phyloP scores from a whole-genome alignment of 1,140 invertebrate species.

The Drosophila varians region DNA sequence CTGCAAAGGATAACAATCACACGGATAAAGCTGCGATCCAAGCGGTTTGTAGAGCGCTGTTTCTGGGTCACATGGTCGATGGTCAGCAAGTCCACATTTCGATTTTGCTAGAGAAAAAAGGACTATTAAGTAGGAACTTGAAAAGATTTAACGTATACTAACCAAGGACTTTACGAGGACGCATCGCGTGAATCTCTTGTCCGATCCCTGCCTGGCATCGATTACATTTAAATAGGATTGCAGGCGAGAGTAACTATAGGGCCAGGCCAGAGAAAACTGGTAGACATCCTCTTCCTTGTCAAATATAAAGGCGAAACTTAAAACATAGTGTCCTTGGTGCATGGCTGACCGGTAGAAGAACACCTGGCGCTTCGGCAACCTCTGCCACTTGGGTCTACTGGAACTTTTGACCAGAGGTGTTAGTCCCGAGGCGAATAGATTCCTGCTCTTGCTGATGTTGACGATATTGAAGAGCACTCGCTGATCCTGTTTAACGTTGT shows the following conservation, averaged over 20 bases:
- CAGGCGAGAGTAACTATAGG: slow-evolving; percentile 96
- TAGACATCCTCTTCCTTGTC: slow-evolving; percentile 96
- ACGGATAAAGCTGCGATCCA: slow-evolving; percentile 83
- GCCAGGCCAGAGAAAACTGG: slow-evolving; percentile 96
- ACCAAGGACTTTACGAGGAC: slow-evolving; percentile 71
- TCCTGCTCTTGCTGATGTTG: slow-evolving; percentile 96
- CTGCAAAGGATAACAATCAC: slow-evolving; percentile 92
- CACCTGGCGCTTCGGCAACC: slow-evolving; percentile 92
- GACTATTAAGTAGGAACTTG: neutral
- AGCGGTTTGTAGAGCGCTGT: slow-evolving; percentile 68
- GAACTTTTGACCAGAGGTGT: slow-evolving; percentile 97
- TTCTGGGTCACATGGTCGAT: slow-evolving; percentile 87
- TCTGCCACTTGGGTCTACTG: slow-evolving; percentile 94
- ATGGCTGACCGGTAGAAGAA: slow-evolving; percentile 96
- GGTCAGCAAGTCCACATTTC: slow-evolving; percentile 93
- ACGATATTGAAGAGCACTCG: slow-evolving; percentile 98
- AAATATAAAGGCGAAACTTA: slow-evolving; percentile 97
- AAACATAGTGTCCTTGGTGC: slow-evolving; percentile 95
- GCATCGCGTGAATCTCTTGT: slow-evolving; percentile 64
- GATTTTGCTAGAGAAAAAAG: slow-evolving; percentile 89
- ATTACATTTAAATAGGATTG: slow-evolving; percentile 93
- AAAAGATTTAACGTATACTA: neutral
- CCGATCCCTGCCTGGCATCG: slow-evolving; percentile 85
- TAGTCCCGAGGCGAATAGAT: slow-evolving; percentile 94
- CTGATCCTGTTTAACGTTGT: slow-evolving; percentile 97